Evolutionary conservation across 2,113 vertebrate species (phyloP).

Genomic region (Zeus faber): DNA sequence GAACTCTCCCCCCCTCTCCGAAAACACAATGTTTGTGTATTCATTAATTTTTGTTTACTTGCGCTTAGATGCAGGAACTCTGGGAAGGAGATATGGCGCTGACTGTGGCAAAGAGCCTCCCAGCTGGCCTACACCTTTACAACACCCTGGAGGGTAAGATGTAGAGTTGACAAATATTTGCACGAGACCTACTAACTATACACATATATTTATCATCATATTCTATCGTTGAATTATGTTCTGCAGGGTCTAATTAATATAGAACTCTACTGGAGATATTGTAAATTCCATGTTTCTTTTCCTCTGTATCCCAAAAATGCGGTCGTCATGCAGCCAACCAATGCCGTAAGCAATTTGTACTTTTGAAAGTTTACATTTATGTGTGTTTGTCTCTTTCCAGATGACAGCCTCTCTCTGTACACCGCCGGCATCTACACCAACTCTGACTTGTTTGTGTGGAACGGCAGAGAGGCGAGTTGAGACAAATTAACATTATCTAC

Average conservation of each 20-base stretch:
- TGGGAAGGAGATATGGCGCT: conserved; percentile 92
- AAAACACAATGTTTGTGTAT: not conserved
- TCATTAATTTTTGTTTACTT: not conserved
- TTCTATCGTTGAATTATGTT: too few relatives aligned
- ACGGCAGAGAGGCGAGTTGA: conserved; percentile 85
- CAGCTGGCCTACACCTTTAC: conserved; percentile 91
- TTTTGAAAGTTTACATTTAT: too few relatives aligned
- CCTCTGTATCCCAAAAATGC: too few relatives aligned
- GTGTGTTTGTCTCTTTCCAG: conserved; percentile 73
- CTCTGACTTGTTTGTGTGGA: conserved; percentile 90
- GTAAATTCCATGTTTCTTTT: too few relatives aligned
- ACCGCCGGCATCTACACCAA: conserved; percentile 76
- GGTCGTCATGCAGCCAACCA: too few relatives aligned
- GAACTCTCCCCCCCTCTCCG: too few relatives aligned
- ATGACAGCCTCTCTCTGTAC: conserved; percentile 78
- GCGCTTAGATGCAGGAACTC: conserved; percentile 72
- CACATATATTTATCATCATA: too few relatives aligned
- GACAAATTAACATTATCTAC: too few relatives aligned
- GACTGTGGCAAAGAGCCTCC: conserved; percentile 83
- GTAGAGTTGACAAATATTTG: not conserved
- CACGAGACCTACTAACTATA: too few relatives aligned
- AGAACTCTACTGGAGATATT: too few relatives aligned
- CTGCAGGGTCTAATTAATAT: too few relatives aligned
- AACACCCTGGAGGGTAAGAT: conserved; percentile 81
- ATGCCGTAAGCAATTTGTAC: too few relatives aligned